These are phyloP conservation scores for Pogona vitticeps DNA, from an alignment of 2,113 vertebrate species.

Conservation along the genomic window DNA sequence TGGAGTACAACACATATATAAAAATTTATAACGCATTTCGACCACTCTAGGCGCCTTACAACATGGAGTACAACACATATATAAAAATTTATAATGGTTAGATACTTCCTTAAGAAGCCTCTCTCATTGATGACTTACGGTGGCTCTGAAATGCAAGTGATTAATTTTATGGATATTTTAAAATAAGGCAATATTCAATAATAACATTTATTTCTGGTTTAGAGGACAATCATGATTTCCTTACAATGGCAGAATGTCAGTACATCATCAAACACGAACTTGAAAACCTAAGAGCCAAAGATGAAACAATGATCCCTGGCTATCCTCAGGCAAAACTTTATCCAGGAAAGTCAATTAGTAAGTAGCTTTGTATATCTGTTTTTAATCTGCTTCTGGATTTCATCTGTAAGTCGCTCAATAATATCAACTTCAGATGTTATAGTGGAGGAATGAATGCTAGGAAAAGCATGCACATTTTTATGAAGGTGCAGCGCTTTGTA, in stretches of 20 bases:
- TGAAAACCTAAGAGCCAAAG: conserved; percentile 90
- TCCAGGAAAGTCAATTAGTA: conserved; percentile 95
- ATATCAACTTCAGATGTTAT: no score
- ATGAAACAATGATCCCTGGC: conserved; percentile 90
- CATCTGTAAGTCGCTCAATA: no score
- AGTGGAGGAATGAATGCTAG: no score
- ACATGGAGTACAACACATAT: no score
- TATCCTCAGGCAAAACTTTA: conserved; percentile 90
- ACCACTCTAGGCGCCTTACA: no score
- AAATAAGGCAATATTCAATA: conserved; percentile 26
- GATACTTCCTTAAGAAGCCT: not conserved
- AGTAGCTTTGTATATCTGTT: conserved; percentile 59
- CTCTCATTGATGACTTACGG: not conserved
- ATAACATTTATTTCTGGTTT: conserved; percentile 58
- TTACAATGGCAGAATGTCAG: conserved; percentile 93
- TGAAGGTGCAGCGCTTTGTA: not conserved
- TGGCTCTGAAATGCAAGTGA: not conserved
- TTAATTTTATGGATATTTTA: conserved; percentile 4
- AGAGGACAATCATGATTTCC: conserved; percentile 90
- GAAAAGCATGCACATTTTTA: not conserved
- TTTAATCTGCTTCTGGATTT: not conserved
- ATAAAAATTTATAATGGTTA: no score
- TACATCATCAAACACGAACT: conserved; percentile 97
- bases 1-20: no score
- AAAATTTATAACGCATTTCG: no score